Base-by-base conservation (phyloP, 2,113 vertebrate genomes). In the Macroglossus sobrinus region DNA sequence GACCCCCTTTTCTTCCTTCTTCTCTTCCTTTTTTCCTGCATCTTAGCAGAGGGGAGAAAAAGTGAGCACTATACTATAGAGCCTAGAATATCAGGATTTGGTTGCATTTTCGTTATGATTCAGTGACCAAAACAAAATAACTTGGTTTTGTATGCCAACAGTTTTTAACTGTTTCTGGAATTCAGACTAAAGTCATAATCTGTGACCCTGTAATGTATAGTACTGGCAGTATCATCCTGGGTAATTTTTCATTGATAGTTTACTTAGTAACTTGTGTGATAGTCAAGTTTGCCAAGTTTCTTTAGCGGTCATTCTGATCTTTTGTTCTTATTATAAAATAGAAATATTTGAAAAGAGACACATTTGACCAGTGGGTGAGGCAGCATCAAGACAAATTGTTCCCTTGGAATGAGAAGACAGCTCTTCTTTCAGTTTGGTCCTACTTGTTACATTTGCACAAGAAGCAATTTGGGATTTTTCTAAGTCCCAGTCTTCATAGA, bases 51-150 rank as follows among this genome's bases (percentile, higher is more conserved):
- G 45, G 85, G 82, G 74, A 72, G 85, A 81, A 89, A 82, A 30
- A 84, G 40, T 93, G 75, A 97, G 84, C 92, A 89, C 7, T 92
- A 26, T n/a, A 43, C 24, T 95, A 0, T 53, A 82, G 40, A 59
- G 9, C 89, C 53, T 24, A 79, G 45, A 69, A 6, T 81, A 43
- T 72, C 69, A 87, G 74, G 14, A 84, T 94, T 95, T 96, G 69
- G 43, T 79, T 93, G 57, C 22, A 76, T 94, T 93, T 91, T 93
- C 75, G 90, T 91, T 91, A 76, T 81, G 63, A 88, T 40, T 96
- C 21, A 43, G 59, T 94, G 64, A 93, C 35, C 82, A 94, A 74
- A 96, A 33, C 33, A 95, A 75, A 63, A 74, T 91, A 63, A 43
- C 45, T 93, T 84, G 24, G 45, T 82, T 84, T 80, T 71, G 63